Percentiles rank a stretch among this genome's conserved stretches.
phyloP scores from a whole-genome alignment of 30 jellyfish, hydroid and myxozoan species.

The Turritopsis dohrnii region DNA sequence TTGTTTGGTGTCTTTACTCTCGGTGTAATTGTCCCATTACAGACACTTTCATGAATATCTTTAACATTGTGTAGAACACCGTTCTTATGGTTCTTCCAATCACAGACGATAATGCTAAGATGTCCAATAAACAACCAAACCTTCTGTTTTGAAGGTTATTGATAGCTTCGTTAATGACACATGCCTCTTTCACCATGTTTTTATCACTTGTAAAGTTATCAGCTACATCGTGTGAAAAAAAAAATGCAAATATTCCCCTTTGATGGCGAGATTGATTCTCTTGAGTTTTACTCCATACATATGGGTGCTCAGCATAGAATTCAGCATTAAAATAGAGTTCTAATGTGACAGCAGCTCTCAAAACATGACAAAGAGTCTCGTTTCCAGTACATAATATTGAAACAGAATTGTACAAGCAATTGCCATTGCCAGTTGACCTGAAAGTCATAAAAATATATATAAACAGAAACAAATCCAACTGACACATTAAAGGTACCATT shows the following conservation, averaged over 20 bases:
- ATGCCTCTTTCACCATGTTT: background rate
- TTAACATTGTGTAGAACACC: no score
- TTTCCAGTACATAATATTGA: background rate
- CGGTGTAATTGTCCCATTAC: no score
- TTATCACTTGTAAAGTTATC: background rate
- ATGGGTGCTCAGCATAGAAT: background rate
- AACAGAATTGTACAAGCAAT: background rate
- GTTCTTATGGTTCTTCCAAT: background rate
- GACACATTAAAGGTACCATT: background rate
- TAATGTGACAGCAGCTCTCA: background rate
- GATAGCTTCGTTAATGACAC: background rate
- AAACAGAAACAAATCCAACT: background rate
- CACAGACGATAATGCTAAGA: background rate
- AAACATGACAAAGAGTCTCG: background rate
- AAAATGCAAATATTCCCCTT: background rate
- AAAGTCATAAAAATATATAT: no score
- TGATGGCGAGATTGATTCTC: background rate
- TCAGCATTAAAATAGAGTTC: background rate
- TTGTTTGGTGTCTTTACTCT: no score
- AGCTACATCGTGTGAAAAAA: background rate
- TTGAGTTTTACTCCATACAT: background rate
- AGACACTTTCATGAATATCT: no score
- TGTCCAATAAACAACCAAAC: background rate
- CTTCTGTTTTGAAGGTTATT: background rate
- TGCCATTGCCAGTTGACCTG: no score